Evolutionary conservation across 2,888 invertebrate species (phyloP).

Genomic region (Lochmaea crataegi): DNA sequence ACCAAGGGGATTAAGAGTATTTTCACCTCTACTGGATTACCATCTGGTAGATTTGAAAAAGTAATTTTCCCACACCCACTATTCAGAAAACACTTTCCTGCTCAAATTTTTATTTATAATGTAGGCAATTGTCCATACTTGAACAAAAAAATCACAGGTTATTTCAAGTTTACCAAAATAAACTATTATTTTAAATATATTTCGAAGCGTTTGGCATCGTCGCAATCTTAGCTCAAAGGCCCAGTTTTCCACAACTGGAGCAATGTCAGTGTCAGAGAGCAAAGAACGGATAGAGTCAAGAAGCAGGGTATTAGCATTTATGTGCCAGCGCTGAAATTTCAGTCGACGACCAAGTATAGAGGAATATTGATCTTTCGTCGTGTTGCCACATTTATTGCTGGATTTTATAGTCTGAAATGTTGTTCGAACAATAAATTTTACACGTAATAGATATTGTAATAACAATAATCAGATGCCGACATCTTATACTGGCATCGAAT

Average conservation of each 20-base stretch:
- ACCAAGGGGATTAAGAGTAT: too few relatives aligned
- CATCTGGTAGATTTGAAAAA: too few relatives aligned
- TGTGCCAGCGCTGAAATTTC: constrained; percentile 32
- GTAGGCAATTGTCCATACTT: too few relatives aligned
- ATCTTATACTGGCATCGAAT: too few relatives aligned
- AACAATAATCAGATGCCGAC: too few relatives aligned
- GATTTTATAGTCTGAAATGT: background rate
- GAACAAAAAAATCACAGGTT: too few relatives aligned
- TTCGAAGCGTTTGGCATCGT: constrained; percentile 23
- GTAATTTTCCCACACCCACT: too few relatives aligned
- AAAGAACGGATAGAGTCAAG: constrained; percentile 21
- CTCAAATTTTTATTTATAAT: too few relatives aligned
- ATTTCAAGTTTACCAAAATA: too few relatives aligned
- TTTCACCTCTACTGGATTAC: too few relatives aligned
- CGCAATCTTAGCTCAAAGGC: constrained; percentile 31
- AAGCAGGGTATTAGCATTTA: constrained; percentile 22
- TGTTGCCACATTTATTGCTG: constrained; percentile 27
- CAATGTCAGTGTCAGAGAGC: constrained; percentile 49
- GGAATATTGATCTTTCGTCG: constrained; percentile 36
- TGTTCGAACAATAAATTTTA: background rate
- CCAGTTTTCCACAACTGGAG: constrained; percentile 44
- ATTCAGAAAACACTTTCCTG: too few relatives aligned
- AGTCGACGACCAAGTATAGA: constrained; percentile 36
- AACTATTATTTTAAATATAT: background rate
- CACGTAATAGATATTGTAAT: too few relatives aligned